These are phyloP conservation scores for Aselliscus stoliczkanus DNA, from an alignment of 2,797 vertebrate species.

Conservation along the genomic window DNA sequence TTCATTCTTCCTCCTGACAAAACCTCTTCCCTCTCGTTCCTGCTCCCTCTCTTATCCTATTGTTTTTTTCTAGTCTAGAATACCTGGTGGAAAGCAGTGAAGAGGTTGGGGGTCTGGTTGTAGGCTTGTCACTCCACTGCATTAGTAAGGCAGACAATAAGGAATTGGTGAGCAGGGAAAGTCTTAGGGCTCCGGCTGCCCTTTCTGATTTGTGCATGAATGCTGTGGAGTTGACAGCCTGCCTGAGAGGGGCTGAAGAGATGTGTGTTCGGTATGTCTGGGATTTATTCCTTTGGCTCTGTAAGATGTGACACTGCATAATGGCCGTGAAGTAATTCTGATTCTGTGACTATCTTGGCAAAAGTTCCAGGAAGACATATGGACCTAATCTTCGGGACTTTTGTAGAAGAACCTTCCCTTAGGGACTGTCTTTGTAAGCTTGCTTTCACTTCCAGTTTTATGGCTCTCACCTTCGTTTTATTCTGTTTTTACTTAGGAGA, in stretches of 20 bases:
- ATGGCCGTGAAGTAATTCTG: slow-evolving; percentile 49
- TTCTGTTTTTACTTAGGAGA: slow-evolving; percentile 25
- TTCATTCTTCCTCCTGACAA: not conserved
- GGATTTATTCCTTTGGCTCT: slow-evolving; percentile 68
- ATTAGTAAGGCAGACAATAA: not conserved
- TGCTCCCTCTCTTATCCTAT: not conserved
- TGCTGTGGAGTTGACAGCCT: slow-evolving; percentile 54
- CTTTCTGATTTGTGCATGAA: slow-evolving; percentile 30
- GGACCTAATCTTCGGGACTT: slow-evolving; percentile 50
- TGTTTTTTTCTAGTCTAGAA: not conserved
- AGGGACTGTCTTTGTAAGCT: not conserved
- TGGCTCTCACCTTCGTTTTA: not conserved
- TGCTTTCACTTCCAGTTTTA: not conserved
- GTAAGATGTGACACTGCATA: slow-evolving; percentile 68
- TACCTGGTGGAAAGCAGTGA: not conserved
- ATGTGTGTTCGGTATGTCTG: slow-evolving; percentile 43
- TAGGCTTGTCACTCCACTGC: not conserved
- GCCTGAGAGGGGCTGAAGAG: slow-evolving; percentile 39
- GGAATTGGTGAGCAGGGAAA: not conserved
- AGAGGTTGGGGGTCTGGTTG: fast-evolving
- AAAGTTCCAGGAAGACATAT: slow-evolving; percentile 68
- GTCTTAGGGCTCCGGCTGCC: not conserved
- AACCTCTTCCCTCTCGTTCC: not conserved
- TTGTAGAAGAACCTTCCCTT: not conserved
- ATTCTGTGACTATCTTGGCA: slow-evolving; percentile 63